Evolutionary conservation across 2,113 vertebrate species (phyloP).

Genomic region (Phoxinus phoxinus): DNA sequence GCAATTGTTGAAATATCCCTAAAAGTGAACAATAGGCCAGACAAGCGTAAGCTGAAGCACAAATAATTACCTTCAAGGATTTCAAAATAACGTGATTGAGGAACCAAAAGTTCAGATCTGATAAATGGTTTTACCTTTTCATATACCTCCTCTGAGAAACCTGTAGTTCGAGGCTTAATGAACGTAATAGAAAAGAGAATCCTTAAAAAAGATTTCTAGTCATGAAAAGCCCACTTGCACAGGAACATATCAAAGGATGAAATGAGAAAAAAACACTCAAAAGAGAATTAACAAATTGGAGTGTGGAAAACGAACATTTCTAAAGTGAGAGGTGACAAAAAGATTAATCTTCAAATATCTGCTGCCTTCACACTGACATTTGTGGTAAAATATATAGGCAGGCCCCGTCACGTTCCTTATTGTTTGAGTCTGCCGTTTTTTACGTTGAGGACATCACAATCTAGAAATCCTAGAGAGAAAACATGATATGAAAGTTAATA

Average conservation of each 20-base stretch:
- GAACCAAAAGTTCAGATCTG: background rate
- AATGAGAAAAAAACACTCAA: slow-evolving; percentile 2
- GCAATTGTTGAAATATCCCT: slow-evolving; percentile 29
- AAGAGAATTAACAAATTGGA: slow-evolving; percentile 66
- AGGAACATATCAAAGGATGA: background rate
- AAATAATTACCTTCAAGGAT: background rate
- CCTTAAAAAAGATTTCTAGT: slow-evolving; percentile 1
- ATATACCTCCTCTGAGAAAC: background rate
- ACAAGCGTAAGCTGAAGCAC: slow-evolving; percentile 28
- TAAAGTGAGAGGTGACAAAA: slow-evolving; percentile 67
- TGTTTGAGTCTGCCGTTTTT: slow-evolving; percentile 25
- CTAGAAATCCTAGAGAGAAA: slow-evolving; percentile 43
- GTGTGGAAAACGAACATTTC: slow-evolving; percentile 70
- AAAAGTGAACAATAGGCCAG: slow-evolving; percentile 41
- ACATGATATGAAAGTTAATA: slow-evolving; percentile 2
- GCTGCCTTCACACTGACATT: slow-evolving; percentile 51
- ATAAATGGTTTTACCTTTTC: slow-evolving; percentile 14
- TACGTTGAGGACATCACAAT: background rate
- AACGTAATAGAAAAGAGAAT: background rate
- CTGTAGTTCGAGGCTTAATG: background rate
- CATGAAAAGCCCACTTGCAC: slow-evolving; percentile 8
- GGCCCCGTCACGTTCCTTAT: slow-evolving; percentile 20
- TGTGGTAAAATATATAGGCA: slow-evolving; percentile 44
- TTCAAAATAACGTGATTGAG: background rate
- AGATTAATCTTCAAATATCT: slow-evolving; percentile 67